Percentiles rank a stretch among this genome's conserved stretches.
phyloP scores from a whole-genome alignment of 2,888 invertebrate species.

The Luffia ferchaultella region DNA sequence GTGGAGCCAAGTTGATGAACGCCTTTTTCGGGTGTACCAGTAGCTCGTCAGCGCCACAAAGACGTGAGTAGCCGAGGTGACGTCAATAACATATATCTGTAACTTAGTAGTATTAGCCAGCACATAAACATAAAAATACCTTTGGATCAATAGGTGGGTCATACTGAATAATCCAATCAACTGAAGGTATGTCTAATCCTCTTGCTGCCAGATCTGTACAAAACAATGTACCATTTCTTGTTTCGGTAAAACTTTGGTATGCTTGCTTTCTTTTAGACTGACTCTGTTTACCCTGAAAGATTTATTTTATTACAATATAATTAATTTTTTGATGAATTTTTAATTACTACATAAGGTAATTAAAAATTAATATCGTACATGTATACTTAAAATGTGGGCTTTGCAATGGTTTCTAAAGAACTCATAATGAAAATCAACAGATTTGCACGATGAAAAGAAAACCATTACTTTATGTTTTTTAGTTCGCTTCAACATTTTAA shows the following conservation, averaged over 20 bases:
- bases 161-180: conserved; percentile 99
- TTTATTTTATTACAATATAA: neutral
- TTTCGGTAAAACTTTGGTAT: conserved; percentile 95
- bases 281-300: conserved; percentile 90
- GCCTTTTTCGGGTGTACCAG: too few species aligned
- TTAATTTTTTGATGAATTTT: neutral
- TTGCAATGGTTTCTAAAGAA: conserved; percentile 90
- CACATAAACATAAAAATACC: conserved; percentile 54
- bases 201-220: conserved; percentile 99
- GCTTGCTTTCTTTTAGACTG: conserved; percentile 94
- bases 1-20: too few species aligned
- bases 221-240: conserved; percentile 85
- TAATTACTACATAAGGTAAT: neutral
- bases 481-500: conserved; percentile 95
- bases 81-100: too few species aligned
- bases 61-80: too few species aligned
- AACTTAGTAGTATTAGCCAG: too few species aligned
- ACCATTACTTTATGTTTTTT: conserved; percentile 93
- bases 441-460: conserved; percentile 96
- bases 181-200: conserved; percentile 94
- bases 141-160: conserved; percentile 99
- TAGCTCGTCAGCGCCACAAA: too few species aligned
- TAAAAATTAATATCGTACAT: conserved; percentile 70
- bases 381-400: conserved; percentile 89
- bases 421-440: conserved; percentile 94